Evolutionary conservation across 2,113 vertebrate species (phyloP).

Genomic region (Aphyosemion australe): DNA sequence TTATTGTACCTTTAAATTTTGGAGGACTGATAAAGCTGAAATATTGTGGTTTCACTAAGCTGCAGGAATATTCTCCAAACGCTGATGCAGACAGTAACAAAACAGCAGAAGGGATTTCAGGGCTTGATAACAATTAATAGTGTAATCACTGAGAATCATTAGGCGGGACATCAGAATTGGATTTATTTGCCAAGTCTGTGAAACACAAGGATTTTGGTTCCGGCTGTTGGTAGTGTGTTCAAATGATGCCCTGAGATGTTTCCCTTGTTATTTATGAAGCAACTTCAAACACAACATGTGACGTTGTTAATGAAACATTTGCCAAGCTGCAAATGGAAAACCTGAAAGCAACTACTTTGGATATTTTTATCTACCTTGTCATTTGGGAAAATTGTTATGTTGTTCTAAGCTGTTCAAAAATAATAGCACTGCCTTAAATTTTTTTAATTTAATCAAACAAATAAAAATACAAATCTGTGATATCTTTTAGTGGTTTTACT

Average conservation of each 20-base stretch:
- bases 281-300: not conserved
- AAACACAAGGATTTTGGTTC: too few relatives aligned
- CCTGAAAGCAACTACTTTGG: not conserved
- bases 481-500: too few relatives aligned
- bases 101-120: not conserved
- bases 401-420: too few relatives aligned
- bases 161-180: not conserved
- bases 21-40: not conserved
- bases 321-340: not conserved
- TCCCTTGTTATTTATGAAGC: not conserved
- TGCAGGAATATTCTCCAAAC: not conserved
- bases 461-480: too few relatives aligned
- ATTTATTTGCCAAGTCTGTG: too few relatives aligned
- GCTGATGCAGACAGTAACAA: not conserved
- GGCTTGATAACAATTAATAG: not conserved
- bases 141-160: not conserved
- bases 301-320: not conserved
- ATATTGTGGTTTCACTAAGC: not conserved
- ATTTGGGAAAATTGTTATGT: not conserved
- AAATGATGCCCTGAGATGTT: not conserved
- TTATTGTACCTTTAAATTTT: not conserved
- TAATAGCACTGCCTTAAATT: too few relatives aligned
- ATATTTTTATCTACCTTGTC: not conserved
- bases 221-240: not conserved
- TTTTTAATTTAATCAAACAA: too few relatives aligned